phyloP scores from a whole-genome alignment of 2,113 vertebrate genomes.

The Acinonyx jubatus region DNA sequence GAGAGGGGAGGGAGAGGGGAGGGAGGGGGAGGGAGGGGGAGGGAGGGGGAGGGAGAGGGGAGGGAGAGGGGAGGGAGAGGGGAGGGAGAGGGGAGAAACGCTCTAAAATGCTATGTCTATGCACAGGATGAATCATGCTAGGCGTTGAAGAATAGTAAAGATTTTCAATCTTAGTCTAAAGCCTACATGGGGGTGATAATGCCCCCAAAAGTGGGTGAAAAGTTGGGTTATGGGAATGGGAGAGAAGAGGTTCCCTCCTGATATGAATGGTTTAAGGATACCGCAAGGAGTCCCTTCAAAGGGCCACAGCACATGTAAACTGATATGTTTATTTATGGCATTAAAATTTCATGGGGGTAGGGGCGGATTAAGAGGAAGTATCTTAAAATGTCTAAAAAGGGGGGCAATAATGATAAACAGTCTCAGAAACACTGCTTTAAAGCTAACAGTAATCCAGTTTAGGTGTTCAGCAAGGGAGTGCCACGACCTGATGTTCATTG shows the following conservation, averaged over 20 bases:
- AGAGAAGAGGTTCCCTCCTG: neutral
- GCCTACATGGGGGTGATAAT: neutral
- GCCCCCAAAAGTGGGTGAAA: neutral
- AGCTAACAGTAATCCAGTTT: neutral
- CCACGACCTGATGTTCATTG: neutral
- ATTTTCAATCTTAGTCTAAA: neutral
- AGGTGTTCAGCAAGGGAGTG: neutral
- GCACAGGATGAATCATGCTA: too few relatives aligned
- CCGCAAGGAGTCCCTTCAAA: neutral
- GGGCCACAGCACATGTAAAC: neutral
- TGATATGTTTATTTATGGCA: neutral
- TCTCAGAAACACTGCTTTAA: neutral
- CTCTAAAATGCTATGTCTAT: neutral
- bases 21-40: neutral
- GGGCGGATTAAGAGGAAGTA: neutral
- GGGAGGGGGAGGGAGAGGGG: too few relatives aligned
- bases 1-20: fast-evolving
- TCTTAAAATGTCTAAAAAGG: neutral
- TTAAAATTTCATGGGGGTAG: neutral
- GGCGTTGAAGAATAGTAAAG: neutral
- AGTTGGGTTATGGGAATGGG: neutral
- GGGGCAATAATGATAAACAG: neutral
- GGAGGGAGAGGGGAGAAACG: neutral
- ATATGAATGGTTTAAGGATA: neutral
- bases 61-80: fast-evolving